A percentile compares a stretch with the other conserved stretches of the same genome.
Conservation (phyloP, 2,888 invertebrate species). For the Noctua pronuba region DNA sequence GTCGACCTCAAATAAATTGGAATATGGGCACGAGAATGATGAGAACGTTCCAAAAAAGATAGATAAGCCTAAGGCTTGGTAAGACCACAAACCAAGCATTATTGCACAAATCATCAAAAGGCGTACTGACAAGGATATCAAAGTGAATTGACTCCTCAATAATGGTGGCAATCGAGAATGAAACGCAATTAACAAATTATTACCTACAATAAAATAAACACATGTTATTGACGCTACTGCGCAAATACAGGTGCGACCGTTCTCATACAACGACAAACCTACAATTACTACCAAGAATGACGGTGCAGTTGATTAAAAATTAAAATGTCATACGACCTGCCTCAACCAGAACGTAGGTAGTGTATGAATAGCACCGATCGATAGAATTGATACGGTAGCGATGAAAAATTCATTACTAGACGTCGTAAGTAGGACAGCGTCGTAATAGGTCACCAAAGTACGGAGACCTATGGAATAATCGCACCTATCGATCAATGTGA, state of each 20-base stretch:
- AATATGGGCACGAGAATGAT: no score
- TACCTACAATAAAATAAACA: slow-evolving; percentile 23
- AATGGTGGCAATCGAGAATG: not conserved
- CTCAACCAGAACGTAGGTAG: slow-evolving; percentile 43
- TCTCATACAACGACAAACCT: slow-evolving; percentile 30
- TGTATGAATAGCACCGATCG: slow-evolving; percentile 26
- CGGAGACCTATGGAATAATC: slow-evolving; percentile 28
- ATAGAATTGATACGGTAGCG: slow-evolving; percentile 50
- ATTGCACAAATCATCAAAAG: not conserved
- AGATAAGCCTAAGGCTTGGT: not conserved
- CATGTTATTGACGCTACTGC: slow-evolving; percentile 5
- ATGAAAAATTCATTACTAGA: slow-evolving; percentile 60
- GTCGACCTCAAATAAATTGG: no score
- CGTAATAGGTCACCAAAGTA: slow-evolving; percentile 43
- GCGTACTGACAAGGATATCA: not conserved
- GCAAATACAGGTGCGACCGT: slow-evolving; percentile 35
- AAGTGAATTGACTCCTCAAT: not conserved
- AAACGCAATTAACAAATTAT: slow-evolving; percentile 6
- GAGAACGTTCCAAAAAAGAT: not conserved
- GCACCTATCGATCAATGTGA: slow-evolving; percentile 45
- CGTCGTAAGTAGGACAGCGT: slow-evolving; percentile 43
- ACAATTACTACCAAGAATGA: slow-evolving; percentile 47
- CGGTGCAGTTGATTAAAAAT: slow-evolving; percentile 42
- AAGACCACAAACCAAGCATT: not conserved
- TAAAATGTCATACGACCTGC: slow-evolving; percentile 51